phyloP scores from a whole-genome alignment of 2,888 invertebrate genomes.

The Pristionchus exspectatus region DNA sequence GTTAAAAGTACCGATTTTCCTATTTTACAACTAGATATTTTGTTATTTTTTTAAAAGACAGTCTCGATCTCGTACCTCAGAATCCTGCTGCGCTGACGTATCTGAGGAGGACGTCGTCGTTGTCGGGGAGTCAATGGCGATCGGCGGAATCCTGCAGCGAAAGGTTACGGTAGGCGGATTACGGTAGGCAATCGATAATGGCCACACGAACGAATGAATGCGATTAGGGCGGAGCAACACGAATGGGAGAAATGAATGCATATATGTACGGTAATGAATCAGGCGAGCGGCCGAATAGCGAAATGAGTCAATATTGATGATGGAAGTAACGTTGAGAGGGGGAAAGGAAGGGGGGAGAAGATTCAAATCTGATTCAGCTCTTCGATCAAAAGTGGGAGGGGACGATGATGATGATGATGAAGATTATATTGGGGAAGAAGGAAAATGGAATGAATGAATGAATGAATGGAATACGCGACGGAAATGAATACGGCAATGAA shows the following conservation, averaged over 20 bases:
- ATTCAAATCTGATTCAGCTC: constrained; percentile 39
- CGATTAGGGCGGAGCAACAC: constrained; percentile 1
- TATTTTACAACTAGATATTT: too few species aligned
- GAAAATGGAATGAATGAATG: neutral
- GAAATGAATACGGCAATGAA: constrained; percentile 39
- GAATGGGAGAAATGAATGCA: neutral
- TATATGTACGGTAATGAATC: constrained; percentile 36
- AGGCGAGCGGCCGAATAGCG: neutral
- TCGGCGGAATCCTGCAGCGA: constrained; percentile 41
- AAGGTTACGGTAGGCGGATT: neutral
- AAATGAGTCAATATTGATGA: constrained; percentile 48
- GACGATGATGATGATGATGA: neutral
- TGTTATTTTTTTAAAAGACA: too few species aligned
- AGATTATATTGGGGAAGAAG: constrained; percentile 18
- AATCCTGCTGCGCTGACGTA: neutral
- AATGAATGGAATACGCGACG: neutral
- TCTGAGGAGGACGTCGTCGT: neutral
- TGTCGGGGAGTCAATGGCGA: neutral
- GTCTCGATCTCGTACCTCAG: neutral
- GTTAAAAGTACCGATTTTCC: too few species aligned
- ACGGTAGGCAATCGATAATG: neutral
- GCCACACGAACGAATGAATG: neutral
- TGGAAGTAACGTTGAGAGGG: neutral
- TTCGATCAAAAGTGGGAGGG: constrained; percentile 19
- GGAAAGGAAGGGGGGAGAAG: neutral